Conservation (phyloP, 2,797 vertebrate species). For the Oreortyx pictus region DNA sequence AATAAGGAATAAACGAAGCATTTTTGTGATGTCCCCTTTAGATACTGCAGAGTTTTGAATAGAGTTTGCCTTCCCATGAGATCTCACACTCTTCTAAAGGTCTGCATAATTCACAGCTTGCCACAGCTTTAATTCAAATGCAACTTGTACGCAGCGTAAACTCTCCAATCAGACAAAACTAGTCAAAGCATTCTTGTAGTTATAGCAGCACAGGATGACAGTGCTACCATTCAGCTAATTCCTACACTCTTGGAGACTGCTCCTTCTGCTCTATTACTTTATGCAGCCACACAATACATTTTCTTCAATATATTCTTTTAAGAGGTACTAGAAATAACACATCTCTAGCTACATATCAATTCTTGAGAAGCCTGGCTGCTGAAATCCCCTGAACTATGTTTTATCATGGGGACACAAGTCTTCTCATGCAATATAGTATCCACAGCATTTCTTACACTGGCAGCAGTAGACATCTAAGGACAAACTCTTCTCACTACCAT, state of each 20-base stretch:
- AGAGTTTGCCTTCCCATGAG: neutral
- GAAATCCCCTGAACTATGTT: neutral
- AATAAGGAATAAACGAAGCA: neutral
- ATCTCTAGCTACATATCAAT: rapidly evolving
- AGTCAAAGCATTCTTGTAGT: neutral
- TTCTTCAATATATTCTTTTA: neutral
- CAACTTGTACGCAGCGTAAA: neutral
- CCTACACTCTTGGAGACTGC: neutral
- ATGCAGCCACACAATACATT: neutral
- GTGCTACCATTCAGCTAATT: neutral
- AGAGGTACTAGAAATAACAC: neutral
- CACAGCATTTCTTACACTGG: neutral
- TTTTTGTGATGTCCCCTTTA: neutral
- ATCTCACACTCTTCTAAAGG: neutral
- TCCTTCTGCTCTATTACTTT: neutral
- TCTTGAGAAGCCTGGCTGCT: neutral
- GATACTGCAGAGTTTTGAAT: neutral
- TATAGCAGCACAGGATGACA: neutral
- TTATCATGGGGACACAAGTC: neutral
- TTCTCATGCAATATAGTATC: neutral
- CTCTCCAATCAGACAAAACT: neutral
- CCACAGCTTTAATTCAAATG: neutral
- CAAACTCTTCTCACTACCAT: neutral
- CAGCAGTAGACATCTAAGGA: neutral
- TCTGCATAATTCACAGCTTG: neutral